phyloP scores from a whole-genome alignment of 2,113 vertebrate species.

The Nannobrachium achirus region DNA sequence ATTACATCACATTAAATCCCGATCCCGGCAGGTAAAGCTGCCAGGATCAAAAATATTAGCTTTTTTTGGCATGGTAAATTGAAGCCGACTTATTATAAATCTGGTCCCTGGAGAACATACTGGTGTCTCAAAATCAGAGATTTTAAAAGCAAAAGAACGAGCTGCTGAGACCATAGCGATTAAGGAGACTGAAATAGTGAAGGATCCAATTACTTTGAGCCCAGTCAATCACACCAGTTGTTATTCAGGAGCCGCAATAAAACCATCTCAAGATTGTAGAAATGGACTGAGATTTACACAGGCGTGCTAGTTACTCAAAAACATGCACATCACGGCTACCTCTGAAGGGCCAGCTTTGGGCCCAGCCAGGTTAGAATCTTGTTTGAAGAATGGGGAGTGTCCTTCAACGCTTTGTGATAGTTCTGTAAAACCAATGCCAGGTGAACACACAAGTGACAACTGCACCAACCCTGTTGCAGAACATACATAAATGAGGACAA shows the following conservation, averaged over 20 bases:
- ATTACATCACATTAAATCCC: too few relatives aligned
- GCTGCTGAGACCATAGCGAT: too few relatives aligned
- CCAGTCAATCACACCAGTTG: neutral
- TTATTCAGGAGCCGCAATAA: neutral
- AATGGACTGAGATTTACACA: neutral
- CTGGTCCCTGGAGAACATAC: neutral
- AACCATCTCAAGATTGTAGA: neutral
- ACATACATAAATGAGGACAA: neutral
- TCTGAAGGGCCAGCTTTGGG: neutral
- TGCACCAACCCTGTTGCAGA: neutral
- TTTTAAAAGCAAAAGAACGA: too few relatives aligned
- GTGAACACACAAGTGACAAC: neutral
- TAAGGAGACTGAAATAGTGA: neutral
- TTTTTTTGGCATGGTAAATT: neutral
- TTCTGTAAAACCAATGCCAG: neutral
- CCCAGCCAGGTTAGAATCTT: neutral
- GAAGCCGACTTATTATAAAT: neutral
- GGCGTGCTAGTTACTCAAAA: neutral
- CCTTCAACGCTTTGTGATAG: neutral
- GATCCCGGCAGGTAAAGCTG: constrained; percentile 7
- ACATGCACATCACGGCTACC: neutral
- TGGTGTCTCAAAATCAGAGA: neutral
- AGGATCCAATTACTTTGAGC: neutral
- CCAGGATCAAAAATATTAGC: neutral
- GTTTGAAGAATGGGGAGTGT: neutral